Percentiles rank a stretch among this genome's conserved stretches.
Conservation (phyloP, 2,888 invertebrate species). For the Nephrotoma appendiculata region DNA sequence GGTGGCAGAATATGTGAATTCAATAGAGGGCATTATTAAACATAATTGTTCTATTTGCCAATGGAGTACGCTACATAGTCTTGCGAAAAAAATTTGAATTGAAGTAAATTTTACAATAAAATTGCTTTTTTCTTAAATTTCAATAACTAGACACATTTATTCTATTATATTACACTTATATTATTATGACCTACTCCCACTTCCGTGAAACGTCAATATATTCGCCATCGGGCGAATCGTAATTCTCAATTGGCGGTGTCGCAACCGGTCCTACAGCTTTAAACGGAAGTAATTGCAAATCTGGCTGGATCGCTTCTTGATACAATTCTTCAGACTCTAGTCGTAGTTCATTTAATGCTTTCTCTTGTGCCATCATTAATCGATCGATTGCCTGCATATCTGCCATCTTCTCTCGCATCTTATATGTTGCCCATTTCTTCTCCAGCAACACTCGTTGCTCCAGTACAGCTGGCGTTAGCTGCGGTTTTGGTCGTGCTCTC, state of each 20-base stretch:
- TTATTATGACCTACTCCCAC: constrained; percentile 41
- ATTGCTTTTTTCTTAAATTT: not conserved
- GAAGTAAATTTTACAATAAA: too few relatives aligned
- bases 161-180: not conserved
- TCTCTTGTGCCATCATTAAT: constrained; percentile 52
- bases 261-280: constrained; percentile 56
- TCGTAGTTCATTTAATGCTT: constrained; percentile 65
- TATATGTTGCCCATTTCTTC: constrained; percentile 66
- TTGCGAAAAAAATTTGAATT: too few relatives aligned
- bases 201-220: constrained; percentile 68
- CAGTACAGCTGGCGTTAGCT: constrained; percentile 26
- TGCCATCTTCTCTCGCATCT: constrained; percentile 42
- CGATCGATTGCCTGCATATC: constrained; percentile 56
- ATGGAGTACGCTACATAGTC: too few relatives aligned
- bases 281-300: constrained; percentile 54
- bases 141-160: not conserved
- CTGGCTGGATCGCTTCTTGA: constrained; percentile 70
- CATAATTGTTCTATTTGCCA: too few relatives aligned
- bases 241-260: constrained; percentile 71
- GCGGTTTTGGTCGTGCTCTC: constrained; percentile 30
- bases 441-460: constrained; percentile 49
- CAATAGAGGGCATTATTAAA: too few relatives aligned
- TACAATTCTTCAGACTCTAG: constrained; percentile 76
- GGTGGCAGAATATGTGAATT: too few relatives aligned
- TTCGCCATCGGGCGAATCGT: constrained; percentile 78